Percentiles rank a stretch among this genome's conserved stretches.
phyloP scores from a whole-genome alignment of 2,888 invertebrate species.

The Antheraea assamensis region DNA sequence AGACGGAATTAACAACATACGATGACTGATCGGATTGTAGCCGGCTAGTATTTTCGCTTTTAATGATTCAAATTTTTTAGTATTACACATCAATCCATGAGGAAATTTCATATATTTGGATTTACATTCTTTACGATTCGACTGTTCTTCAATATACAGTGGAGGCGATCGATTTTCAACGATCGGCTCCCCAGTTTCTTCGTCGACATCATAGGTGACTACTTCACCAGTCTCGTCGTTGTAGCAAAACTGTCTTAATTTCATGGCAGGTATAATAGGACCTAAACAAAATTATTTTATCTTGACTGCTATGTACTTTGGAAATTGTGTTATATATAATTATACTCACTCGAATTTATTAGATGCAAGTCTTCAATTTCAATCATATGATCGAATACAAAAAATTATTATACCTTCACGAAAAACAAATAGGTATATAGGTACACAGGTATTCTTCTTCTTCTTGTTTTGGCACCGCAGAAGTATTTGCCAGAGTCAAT shows the following conservation, averaged over 20 bases:
- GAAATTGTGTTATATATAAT: neutral
- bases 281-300: neutral
- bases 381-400: neutral
- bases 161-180: conserved; percentile 28
- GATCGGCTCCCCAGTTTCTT: conserved; percentile 78
- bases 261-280: neutral
- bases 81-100: conserved; percentile 53
- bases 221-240: conserved; percentile 82
- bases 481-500: no score
- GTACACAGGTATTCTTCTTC: no score
- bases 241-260: conserved; percentile 46
- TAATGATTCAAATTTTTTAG: conserved; percentile 60
- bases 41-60: conserved; percentile 67
- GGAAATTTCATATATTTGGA: conserved; percentile 52
- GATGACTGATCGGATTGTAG: conserved; percentile 66
- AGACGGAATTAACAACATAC: conserved; percentile 83
- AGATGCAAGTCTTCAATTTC: neutral
- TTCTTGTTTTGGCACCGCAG: no score
- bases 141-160: conserved; percentile 22
- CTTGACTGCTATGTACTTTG: neutral
- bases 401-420: neutral
- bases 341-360: neutral
- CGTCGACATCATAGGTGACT: conserved; percentile 63
- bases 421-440: neutral
- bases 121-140: conserved; percentile 20